Conservation (phyloP, 2,113 vertebrate genomes). For the Solea senegalensis region DNA sequence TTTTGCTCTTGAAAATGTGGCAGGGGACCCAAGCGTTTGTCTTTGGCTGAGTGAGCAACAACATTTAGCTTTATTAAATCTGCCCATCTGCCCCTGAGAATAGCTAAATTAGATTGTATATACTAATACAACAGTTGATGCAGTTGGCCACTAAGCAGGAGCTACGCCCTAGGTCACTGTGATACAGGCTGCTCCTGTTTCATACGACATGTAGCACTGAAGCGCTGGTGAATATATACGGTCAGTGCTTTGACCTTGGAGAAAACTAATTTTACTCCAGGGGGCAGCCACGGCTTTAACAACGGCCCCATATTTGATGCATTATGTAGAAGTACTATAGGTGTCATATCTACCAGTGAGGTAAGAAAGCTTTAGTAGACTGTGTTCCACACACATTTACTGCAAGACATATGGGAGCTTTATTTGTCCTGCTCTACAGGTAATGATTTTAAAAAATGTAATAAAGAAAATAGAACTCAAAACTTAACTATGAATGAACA, state of each 20-base stretch:
- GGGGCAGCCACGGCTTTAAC: background rate
- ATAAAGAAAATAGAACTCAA: too few species aligned
- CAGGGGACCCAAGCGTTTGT: slow-evolving; percentile 56
- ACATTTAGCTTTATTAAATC: slow-evolving; percentile 82
- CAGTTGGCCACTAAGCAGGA: slow-evolving; percentile 53
- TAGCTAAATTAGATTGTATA: slow-evolving; percentile 76
- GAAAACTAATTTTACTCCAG: slow-evolving; percentile 9
- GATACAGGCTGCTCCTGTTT: slow-evolving; percentile 19
- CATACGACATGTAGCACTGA: slow-evolving; percentile 20
- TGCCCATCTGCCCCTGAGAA: slow-evolving; percentile 69
- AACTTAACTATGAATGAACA: too few species aligned
- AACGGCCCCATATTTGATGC: background rate
- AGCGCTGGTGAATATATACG: background rate
- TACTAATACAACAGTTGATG: slow-evolving; percentile 60
- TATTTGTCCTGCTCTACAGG: too few species aligned
- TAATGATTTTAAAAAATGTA: too few species aligned
- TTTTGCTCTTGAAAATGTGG: slow-evolving; percentile 62
- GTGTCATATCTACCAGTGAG: background rate
- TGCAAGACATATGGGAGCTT: too few species aligned
- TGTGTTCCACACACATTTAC: too few species aligned
- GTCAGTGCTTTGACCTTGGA: slow-evolving; percentile 51
- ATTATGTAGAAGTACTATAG: background rate
- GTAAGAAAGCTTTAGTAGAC: background rate
- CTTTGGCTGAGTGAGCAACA: slow-evolving; percentile 75
- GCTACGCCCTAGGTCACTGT: slow-evolving; percentile 37